Percentiles rank a stretch among this genome's conserved stretches.
Evolutionary conservation across 1,140 invertebrate genomes (phyloP).

Genomic region (Mycetomoellerius zeteki): DNA sequence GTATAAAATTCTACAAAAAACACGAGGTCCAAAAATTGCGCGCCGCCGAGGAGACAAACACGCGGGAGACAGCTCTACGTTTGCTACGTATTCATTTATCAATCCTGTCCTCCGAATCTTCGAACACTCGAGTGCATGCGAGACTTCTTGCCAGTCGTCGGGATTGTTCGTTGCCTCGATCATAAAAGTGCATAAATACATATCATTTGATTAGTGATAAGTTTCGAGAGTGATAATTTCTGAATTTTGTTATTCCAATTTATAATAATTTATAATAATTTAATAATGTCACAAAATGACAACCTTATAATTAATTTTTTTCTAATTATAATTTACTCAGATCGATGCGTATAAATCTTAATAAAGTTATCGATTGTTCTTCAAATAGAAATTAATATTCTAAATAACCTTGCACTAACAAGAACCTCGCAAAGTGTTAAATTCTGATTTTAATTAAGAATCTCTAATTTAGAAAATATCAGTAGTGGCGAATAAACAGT

Average conservation of each 20-base stretch:
- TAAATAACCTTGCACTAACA: background rate
- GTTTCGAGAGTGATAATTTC: background rate
- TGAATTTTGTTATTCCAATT: background rate
- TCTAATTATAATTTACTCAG: background rate
- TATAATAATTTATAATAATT: background rate
- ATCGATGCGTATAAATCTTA: background rate
- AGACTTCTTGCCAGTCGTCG: constrained; percentile 7
- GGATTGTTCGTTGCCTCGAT: constrained; percentile 13
- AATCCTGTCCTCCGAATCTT: background rate
- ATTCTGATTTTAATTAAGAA: too few relatives aligned
- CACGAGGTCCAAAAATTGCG: constrained; percentile 22
- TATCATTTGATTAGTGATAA: background rate
- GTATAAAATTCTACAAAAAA: constrained; percentile 55
- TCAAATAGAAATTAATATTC: background rate
- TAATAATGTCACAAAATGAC: background rate
- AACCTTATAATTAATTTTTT: background rate
- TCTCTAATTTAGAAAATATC: too few relatives aligned
- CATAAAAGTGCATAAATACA: background rate
- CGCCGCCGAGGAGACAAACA: constrained; percentile 27
- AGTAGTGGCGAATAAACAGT: too few relatives aligned
- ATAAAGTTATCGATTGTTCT: background rate
- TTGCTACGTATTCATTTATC: too few relatives aligned
- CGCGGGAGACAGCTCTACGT: background rate
- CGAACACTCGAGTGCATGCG: constrained; percentile 12
- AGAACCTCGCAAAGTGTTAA: background rate